phyloP scores from a whole-genome alignment of 2,797 vertebrate species.

The Pitangus sulphuratus region DNA sequence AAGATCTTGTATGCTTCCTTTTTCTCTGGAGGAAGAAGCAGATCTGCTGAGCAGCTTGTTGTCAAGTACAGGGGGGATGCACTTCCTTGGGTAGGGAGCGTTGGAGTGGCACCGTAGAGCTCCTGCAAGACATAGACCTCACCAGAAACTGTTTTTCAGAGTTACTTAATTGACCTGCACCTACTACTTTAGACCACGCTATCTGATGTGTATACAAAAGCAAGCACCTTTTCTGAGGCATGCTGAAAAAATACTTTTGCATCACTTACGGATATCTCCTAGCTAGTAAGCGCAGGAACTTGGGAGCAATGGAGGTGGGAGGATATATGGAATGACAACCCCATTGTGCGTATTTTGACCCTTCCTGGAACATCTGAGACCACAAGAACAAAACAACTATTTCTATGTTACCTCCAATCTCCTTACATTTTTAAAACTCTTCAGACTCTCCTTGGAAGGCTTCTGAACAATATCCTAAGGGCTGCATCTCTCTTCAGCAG shows the following conservation, averaged over 20 bases:
- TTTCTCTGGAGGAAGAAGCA: not conserved
- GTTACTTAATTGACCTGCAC: not conserved
- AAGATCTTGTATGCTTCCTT: not conserved
- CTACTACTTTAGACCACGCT: not conserved
- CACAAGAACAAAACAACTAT: not conserved
- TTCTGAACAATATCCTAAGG: not conserved
- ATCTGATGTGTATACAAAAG: not conserved
- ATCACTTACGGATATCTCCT: not conserved
- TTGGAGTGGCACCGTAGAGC: not conserved
- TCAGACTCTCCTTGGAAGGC: not conserved
- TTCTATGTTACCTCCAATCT: not conserved
- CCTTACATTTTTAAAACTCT: not conserved
- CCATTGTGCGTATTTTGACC: not conserved
- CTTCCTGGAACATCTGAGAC: not conserved
- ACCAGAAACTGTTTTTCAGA: not conserved
- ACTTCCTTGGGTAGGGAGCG: not conserved
- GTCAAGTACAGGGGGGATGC: not conserved
- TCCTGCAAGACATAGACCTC: not conserved
- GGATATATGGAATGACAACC: not conserved
- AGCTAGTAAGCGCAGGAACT: not conserved
- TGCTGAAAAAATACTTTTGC: not conserved
- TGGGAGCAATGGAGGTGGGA: not conserved
- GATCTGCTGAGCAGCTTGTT: not conserved
- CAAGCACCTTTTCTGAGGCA: not conserved
- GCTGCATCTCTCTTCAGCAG: not conserved